Conservation (phyloP, 2,888 invertebrate species). For the Panopea generosa region DNA sequence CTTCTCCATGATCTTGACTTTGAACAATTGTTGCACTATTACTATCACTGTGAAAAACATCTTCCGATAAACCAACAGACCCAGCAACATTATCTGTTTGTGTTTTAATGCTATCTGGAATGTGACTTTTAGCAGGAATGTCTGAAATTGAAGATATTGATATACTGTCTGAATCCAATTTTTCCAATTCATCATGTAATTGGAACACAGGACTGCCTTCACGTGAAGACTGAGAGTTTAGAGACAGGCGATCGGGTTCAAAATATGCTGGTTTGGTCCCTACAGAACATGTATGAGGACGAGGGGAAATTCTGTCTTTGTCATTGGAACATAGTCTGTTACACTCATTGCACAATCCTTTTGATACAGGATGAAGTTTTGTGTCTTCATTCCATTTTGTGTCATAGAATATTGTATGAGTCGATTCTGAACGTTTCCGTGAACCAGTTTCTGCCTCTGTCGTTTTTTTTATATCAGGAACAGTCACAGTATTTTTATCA, state of each 20-base stretch:
- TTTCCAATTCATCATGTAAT: neutral
- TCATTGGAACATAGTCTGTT: conserved; percentile 53
- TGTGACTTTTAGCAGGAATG: too few species aligned
- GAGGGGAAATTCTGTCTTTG: conserved; percentile 49
- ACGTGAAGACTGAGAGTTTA: conserved; percentile 9
- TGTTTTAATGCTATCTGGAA: too few species aligned
- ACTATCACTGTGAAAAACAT: too few species aligned
- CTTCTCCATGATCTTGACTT: too few species aligned
- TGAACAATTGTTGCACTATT: too few species aligned
- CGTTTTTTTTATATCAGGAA: neutral
- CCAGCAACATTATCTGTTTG: too few species aligned
- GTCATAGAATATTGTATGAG: conserved; percentile 1
- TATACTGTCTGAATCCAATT: too few species aligned
- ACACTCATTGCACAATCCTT: conserved; percentile 52
- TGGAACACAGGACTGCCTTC: conserved; percentile 18
- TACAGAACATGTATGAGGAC: conserved; percentile 51
- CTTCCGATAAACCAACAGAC: too few species aligned
- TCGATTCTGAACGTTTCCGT: conserved; percentile 4
- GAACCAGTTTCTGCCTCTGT: neutral
- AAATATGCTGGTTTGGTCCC: conserved; percentile 34
- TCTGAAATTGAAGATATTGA: too few species aligned
- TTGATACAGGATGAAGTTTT: conserved; percentile 31
- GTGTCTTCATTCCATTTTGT: conserved; percentile 50
- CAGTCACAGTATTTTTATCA: neutral
- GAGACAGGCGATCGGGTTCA: conserved; percentile 33